Base-by-base conservation (phyloP, 2,888 invertebrate genomes). In the Gortyna flavago region DNA sequence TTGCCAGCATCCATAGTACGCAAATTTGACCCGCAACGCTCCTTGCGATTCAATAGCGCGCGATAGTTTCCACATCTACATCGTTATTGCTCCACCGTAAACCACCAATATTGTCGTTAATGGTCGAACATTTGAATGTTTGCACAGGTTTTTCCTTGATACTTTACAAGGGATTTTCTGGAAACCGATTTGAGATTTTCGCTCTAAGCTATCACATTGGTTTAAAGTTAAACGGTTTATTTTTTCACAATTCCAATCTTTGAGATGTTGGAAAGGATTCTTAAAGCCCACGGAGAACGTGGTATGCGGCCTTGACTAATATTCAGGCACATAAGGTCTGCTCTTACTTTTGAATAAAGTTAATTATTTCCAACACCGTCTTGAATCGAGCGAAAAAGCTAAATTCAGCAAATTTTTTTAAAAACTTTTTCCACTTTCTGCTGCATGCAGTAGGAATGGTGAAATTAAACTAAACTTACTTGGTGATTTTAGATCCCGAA, bases 21-120 rank as follows among this genome's bases (percentile, higher is more conserved):
- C 87, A 86, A 88, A 88, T 90, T 87, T 83, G 77, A 75, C 48
- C 72, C 68, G 80, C 70, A 72, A 72, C 76, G 77, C 79, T 90
- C 85, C 88, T 91, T 91, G 89, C 89, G 84, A 89, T 92, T 91
- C 89, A 88, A 91, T 91, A 90, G 90, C 90, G 81, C 76, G 71
- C 88, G 80, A 91, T 93, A 93, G 91, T 93, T 93, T 91, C 87
- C 87, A 91, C 92, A 92, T 92, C 89, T 80, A 88, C 87, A 92
- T 93, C 92, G 93, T 93, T 93, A 93, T 91, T 91, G 91, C 89
- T 87, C 71, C 85, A 77, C 88, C 88, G 90, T 91, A 92, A 92
- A 91, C 91, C 91, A 91, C 91, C 91, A 93, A 93, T 94, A 93
- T 91, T 87, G 90, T 90, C 90, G 87, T 91, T 93, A 94, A 94